Evolutionary conservation across 2,797 vertebrate genomes (phyloP).

Genomic region (Oreochromis grahami): DNA sequence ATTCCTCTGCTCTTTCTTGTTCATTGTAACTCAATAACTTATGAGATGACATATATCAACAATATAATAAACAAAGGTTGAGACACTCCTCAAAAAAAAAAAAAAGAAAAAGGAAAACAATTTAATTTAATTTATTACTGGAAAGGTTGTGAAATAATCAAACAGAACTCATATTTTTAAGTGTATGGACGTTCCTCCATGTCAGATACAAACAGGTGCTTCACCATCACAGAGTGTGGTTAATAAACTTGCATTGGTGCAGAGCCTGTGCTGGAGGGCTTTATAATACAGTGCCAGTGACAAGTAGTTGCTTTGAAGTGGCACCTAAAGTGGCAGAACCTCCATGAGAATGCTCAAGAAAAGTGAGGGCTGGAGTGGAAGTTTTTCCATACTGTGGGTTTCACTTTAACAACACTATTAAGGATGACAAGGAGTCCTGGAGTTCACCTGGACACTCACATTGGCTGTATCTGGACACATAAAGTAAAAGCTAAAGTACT

Average conservation of each 20-base stretch:
- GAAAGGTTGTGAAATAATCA: not conserved
- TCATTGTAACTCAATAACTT: not conserved
- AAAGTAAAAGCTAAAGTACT: not conserved
- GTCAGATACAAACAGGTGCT: not conserved
- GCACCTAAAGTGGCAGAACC: not conserved
- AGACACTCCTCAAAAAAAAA: not conserved
- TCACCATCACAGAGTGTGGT: not conserved
- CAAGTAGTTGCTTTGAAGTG: not conserved
- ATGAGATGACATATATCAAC: not conserved
- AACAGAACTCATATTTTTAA: not conserved
- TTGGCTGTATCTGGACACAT: not conserved
- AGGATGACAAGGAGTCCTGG: not conserved
- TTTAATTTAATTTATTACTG: not conserved
- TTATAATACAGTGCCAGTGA: not conserved
- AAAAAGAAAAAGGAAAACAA: not conserved
- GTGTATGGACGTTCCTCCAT: not conserved
- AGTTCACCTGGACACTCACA: not conserved
- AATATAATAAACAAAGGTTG: not conserved
- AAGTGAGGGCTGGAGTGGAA: not conserved
- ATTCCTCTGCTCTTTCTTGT: not conserved
- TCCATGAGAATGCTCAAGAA: not conserved
- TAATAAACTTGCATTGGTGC: not conserved
- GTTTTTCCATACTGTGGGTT: not conserved
- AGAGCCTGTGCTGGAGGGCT: not conserved
- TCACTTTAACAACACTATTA: not conserved